phyloP scores from a whole-genome alignment of 2,888 invertebrate genomes.

The Calliphora vomitoria region DNA sequence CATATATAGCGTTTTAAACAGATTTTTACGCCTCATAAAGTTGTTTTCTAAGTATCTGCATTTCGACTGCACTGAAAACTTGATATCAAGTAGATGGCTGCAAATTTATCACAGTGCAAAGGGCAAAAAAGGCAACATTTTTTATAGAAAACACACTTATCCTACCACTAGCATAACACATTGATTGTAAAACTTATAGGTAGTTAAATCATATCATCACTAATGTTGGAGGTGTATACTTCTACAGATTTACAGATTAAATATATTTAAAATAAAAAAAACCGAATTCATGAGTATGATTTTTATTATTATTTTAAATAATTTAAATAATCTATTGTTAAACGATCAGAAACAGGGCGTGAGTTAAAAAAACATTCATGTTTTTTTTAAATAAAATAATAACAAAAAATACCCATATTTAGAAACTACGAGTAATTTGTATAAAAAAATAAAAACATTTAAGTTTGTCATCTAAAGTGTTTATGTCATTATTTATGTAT shows the following conservation, averaged over 20 bases:
- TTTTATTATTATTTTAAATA: background rate
- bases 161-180: too few relatives aligned
- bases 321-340: constrained; percentile 36
- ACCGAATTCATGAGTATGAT: background rate
- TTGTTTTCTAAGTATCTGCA: too few relatives aligned
- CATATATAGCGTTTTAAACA: too few relatives aligned
- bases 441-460: constrained; percentile 21
- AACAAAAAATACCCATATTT: constrained; percentile 12
- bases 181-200: too few relatives aligned
- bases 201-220: background rate
- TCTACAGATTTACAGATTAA: background rate
- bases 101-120: too few relatives aligned
- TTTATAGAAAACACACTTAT: too few relatives aligned
- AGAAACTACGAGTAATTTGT: background rate
- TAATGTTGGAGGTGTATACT: background rate
- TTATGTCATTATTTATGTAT: constrained; percentile 50
- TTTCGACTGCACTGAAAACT: too few relatives aligned
- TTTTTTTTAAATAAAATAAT: background rate
- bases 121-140: too few relatives aligned
- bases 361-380: constrained; percentile 15
- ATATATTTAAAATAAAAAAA: background rate
- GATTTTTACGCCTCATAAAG: too few relatives aligned
- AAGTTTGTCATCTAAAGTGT: constrained; percentile 50
- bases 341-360: constrained; percentile 46
- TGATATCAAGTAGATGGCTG: too few relatives aligned